Percentiles rank a stretch among this genome's conserved stretches.
Evolutionary conservation across 1,140 invertebrate species (phyloP).

Genomic region (Episyrphus balteatus): DNA sequence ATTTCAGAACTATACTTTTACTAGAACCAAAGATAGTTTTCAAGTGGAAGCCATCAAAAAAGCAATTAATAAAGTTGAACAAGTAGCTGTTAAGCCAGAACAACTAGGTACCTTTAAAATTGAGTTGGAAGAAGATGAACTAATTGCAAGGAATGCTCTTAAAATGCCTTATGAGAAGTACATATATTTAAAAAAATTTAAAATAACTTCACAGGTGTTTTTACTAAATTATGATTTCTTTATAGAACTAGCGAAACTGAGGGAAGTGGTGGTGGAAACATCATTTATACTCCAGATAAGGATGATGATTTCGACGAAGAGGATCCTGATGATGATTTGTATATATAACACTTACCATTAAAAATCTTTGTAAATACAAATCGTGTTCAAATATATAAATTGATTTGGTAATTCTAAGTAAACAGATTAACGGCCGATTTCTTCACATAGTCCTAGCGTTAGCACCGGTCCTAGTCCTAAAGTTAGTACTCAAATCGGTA

Average conservation of each 20-base stretch:
- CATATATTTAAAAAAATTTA: neutral
- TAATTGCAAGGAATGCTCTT: slow-evolving; percentile 30
- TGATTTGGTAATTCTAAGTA: too few species aligned
- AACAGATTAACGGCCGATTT: too few species aligned
- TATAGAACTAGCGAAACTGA: slow-evolving; percentile 19
- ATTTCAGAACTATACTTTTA: slow-evolving; percentile 17
- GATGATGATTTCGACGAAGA: slow-evolving; percentile 46
- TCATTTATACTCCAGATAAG: slow-evolving; percentile 42
- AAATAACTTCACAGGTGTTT: neutral
- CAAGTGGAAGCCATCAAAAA: slow-evolving; percentile 11
- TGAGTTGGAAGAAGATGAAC: slow-evolving; percentile 30
- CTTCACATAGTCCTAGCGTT: too few species aligned
- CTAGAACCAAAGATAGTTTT: slow-evolving; percentile 20
- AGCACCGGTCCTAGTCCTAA: too few species aligned
- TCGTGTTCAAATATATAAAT: too few species aligned
- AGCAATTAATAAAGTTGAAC: neutral
- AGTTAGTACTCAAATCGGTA: too few species aligned
- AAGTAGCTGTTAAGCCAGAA: slow-evolving; percentile 2
- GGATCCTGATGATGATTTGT: slow-evolving; percentile 41
- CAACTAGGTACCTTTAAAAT: slow-evolving; percentile 27
- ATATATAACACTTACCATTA: slow-evolving; percentile 13
- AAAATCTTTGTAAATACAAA: too few species aligned
- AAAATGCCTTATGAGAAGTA: slow-evolving; percentile 35
- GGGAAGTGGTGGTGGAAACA: slow-evolving; percentile 28
- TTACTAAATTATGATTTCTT: neutral